phyloP scores from a whole-genome alignment of 2,797 vertebrate genomes.

The Poeciliopsis gracilis region DNA sequence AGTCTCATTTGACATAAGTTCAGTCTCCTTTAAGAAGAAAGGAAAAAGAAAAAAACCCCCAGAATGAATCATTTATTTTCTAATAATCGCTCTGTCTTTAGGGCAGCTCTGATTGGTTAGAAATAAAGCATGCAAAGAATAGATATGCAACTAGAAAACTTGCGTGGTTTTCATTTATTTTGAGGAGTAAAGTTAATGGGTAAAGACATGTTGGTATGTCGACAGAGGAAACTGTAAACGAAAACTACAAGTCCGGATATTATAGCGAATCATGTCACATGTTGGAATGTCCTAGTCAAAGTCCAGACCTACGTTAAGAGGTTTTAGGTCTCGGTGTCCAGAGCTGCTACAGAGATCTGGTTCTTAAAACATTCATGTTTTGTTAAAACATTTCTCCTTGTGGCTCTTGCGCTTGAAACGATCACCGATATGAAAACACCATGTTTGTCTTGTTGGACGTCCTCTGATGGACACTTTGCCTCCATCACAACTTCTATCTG shows the following conservation, averaged over 20 bases:
- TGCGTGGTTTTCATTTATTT: background rate
- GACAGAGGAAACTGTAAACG: background rate
- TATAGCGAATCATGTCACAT: background rate
- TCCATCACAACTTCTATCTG: background rate
- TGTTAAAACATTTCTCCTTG: background rate
- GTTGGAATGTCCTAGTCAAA: background rate
- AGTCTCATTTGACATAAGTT: conserved; percentile 34
- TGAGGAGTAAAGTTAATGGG: background rate
- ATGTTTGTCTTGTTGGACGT: background rate
- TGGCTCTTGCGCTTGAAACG: background rate
- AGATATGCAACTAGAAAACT: background rate
- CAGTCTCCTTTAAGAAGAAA: conserved; percentile 23
- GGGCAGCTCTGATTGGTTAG: too few species aligned
- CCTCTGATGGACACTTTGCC: background rate
- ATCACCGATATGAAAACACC: background rate
- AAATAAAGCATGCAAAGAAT: background rate
- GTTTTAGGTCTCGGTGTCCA: background rate
- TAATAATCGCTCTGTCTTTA: background rate
- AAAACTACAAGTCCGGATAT: background rate
- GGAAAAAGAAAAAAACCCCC: background rate
- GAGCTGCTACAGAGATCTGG: background rate
- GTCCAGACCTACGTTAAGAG: background rate
- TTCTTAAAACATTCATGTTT: background rate
- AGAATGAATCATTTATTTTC: background rate
- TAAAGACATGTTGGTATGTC: background rate